These are phyloP conservation scores for Tauraco erythrolophus DNA, from an alignment of 2,113 vertebrate genomes.

Conservation along the genomic window DNA sequence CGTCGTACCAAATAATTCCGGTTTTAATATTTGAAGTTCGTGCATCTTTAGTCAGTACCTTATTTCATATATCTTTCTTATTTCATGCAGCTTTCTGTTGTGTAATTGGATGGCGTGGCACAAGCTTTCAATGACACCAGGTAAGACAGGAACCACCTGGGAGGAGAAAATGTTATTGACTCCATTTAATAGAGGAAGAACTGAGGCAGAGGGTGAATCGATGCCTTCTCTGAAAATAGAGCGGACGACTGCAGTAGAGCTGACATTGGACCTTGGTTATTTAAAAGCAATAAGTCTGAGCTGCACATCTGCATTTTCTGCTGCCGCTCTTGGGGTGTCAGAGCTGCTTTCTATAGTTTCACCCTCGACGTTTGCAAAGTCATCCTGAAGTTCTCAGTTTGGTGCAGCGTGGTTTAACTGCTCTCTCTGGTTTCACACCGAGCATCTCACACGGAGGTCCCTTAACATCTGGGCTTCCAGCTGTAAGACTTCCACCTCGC, in stretches of 20 bases:
- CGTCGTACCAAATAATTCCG: not conserved
- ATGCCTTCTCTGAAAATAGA: not conserved
- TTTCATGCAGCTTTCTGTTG: not conserved
- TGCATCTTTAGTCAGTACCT: not conserved
- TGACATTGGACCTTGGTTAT: not conserved
- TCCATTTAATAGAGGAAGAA: not conserved
- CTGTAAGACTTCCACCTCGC: constrained; percentile 20
- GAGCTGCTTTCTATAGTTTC: not conserved
- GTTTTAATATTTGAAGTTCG: not conserved
- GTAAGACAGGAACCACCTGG: not conserved
- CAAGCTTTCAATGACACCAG: not conserved
- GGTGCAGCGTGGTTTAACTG: not conserved
- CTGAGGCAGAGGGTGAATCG: not conserved
- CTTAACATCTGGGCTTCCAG: constrained; percentile 78
- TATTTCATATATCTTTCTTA: fast-evolving
- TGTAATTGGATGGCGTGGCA: not conserved
- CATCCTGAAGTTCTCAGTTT: constrained; percentile 31
- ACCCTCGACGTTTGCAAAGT: constrained; percentile 2
- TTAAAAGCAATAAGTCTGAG: not conserved
- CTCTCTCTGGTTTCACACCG: constrained; percentile 30
- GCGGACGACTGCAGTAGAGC: not conserved
- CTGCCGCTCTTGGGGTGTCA: not conserved
- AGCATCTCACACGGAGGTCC: constrained; percentile 45
- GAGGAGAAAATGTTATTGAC: not conserved
- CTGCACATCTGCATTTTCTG: not conserved